Conservation (phyloP, 2,797 vertebrate species). For the Valencia hispanica region DNA sequence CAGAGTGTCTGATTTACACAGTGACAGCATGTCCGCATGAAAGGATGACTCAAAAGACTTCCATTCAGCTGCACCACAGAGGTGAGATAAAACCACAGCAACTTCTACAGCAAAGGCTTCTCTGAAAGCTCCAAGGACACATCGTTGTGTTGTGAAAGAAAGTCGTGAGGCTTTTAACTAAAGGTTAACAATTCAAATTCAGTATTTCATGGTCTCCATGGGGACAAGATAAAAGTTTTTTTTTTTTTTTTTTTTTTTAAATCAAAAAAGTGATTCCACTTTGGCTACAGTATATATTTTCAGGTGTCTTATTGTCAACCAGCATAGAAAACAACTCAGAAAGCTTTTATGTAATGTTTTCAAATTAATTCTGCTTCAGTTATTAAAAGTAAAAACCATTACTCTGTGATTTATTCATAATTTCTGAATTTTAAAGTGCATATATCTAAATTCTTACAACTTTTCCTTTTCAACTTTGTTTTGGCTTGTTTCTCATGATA, state of each 20-base stretch:
- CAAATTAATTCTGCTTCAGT: background rate
- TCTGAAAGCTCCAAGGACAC: constrained; percentile 57
- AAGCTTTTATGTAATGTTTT: background rate
- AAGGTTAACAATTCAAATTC: constrained; percentile 60
- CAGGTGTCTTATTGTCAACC: background rate
- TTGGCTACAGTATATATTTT: background rate
- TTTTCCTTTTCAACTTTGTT: background rate
- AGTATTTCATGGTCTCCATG: constrained; percentile 58
- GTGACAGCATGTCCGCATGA: constrained; percentile 1
- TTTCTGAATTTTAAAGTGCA: background rate
- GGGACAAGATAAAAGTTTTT: constrained; percentile 42
- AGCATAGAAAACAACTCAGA: background rate
- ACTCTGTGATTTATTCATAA: background rate
- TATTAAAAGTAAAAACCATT: background rate
- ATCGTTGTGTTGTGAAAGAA: constrained; percentile 43
- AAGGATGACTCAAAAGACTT: constrained; percentile 34
- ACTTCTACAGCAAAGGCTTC: constrained; percentile 34
- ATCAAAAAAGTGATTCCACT: constrained; percentile 4
- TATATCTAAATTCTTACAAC: background rate
- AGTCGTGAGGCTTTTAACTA: constrained; percentile 36
- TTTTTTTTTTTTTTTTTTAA: constrained; percentile 1
- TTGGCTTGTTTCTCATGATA: background rate
- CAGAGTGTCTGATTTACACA: constrained; percentile 20
- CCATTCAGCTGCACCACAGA: constrained; percentile 19
- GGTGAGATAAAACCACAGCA: constrained; percentile 38